Conservation (phyloP, 1,140 invertebrate species). For the Magallana angulata region DNA sequence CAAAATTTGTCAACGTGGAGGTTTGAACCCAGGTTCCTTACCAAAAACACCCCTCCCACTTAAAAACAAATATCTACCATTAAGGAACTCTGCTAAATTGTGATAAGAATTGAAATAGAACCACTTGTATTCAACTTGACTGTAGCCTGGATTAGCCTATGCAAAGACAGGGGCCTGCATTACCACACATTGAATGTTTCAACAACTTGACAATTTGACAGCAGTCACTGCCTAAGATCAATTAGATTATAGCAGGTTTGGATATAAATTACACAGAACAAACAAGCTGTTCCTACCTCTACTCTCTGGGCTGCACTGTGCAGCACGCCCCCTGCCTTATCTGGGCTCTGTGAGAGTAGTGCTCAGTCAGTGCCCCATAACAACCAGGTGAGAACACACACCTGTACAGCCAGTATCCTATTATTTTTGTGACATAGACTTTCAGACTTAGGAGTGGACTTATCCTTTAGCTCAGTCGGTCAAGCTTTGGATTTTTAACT, state of each 20-base stretch:
- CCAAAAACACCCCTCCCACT: no score
- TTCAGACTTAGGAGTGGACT: no score
- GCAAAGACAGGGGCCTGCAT: background rate
- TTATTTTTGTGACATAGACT: no score
- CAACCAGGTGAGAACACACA: background rate
- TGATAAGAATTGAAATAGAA: no score
- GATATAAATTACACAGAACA: constrained; percentile 17
- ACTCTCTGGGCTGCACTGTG: background rate
- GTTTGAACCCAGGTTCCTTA: no score
- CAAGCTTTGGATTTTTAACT: no score
- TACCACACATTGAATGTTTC: background rate
- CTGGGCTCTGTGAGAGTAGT: background rate
- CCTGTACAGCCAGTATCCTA: background rate
- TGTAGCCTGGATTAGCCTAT: background rate
- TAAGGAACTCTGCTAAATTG: no score
- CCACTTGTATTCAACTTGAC: no score
- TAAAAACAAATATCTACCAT: no score
- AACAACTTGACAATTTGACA: constrained; percentile 15
- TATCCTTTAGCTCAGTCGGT: no score
- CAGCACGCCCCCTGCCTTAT: background rate
- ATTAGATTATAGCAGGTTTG: background rate
- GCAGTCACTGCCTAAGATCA: background rate
- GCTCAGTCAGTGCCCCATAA: background rate
- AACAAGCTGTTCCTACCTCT: background rate
- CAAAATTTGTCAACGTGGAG: no score